Evolutionary conservation across 2,113 vertebrate species (phyloP).

Genomic region (Lathamus discolor): DNA sequence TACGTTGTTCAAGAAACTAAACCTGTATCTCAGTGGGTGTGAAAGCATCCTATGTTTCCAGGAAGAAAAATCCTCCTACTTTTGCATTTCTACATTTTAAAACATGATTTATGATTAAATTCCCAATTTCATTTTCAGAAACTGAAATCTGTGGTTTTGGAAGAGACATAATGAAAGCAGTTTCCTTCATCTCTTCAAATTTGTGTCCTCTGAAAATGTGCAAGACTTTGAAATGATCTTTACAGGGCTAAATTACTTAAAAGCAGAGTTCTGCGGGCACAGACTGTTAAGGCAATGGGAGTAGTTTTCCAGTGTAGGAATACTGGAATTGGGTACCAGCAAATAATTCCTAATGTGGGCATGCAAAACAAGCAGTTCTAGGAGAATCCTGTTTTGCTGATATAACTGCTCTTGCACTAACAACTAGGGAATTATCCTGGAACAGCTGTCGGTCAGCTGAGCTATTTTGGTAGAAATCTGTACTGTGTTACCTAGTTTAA

Average conservation of each 20-base stretch:
- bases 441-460: slow-evolving; percentile 33
- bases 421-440: slow-evolving; percentile 23
- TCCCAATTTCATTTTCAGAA: not conserved
- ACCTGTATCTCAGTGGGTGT: not conserved
- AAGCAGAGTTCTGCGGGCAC: not conserved
- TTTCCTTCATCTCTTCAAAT: not conserved
- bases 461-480: slow-evolving; percentile 34
- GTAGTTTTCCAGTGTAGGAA: not conserved
- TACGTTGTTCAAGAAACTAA: not conserved
- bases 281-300: not conserved
- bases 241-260: not conserved
- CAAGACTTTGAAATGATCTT: not conserved
- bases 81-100: not conserved
- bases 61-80: not conserved
- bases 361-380: not conserved
- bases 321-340: not conserved
- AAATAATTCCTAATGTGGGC: not conserved
- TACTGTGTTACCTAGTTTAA: not conserved
- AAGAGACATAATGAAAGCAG: not conserved
- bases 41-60: not conserved
- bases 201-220: not conserved
- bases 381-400: slow-evolving; percentile 23
- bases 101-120: not conserved
- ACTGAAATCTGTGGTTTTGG: not conserved
- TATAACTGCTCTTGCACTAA: not conserved